phyloP scores from a whole-genome alignment of 1,140 invertebrate species.

The Macrobrachium rosenbergii region DNA sequence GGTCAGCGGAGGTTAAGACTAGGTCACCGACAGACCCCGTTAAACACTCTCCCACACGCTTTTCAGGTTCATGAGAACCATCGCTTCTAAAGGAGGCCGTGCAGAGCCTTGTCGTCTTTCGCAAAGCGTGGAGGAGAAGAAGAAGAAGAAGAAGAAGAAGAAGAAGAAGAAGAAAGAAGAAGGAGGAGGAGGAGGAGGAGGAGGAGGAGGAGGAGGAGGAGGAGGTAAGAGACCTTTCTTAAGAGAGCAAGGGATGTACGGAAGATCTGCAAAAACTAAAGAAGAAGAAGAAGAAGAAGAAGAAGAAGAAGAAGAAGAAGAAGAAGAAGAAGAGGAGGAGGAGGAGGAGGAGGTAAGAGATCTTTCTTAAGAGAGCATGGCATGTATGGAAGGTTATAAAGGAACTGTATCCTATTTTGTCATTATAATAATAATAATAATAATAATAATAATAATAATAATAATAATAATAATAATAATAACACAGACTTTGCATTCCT shows the following conservation, averaged over 20 bases:
- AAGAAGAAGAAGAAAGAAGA: background rate
- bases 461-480: slow-evolving; percentile 1
- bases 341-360: background rate
- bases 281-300: background rate
- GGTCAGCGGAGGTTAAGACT: too few species aligned
- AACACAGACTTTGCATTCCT: too few species aligned
- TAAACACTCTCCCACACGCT: too few species aligned
- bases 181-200: background rate
- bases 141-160: background rate
- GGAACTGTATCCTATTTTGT: too few species aligned
- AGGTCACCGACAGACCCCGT: too few species aligned
- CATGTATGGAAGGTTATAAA: too few species aligned
- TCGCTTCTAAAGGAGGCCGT: too few species aligned
- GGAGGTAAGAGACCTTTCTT: background rate
- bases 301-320: background rate
- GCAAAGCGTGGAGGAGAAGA: background rate
- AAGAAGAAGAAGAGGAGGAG: background rate
- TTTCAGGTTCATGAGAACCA: too few species aligned
- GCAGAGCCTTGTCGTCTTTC: background rate
- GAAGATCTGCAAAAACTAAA: too few species aligned
- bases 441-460: too few species aligned
- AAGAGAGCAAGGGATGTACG: background rate
- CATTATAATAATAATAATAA: too few species aligned
- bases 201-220: background rate
- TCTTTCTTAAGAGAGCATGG: background rate